Base-by-base conservation (phyloP, 2,797 vertebrate genomes). In the Acrossocheilus wenchowensis region DNA sequence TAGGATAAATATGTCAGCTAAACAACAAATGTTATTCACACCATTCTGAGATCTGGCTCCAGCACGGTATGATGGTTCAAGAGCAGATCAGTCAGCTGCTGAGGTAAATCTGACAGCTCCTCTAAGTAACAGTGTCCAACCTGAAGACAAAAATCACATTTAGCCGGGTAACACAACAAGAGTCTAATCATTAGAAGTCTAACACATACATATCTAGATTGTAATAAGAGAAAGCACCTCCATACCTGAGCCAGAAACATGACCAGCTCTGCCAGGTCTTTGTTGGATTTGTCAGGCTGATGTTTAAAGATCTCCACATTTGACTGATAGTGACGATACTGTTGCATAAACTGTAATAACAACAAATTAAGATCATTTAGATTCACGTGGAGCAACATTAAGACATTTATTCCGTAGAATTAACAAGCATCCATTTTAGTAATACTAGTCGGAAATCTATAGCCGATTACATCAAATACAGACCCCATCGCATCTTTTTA, bases 181-280 rank as follows among this genome's bases (percentile, higher is more conserved):
- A 39, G 1, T 17, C 21, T 62, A 30, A 72, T 36, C 12, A 39
- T 6, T 26, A 41, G 10, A 14, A 0, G 43, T 23, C 10, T 12
- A 14, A 39, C 0, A 10, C 7, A 39, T 3, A 50, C 12, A 15
- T 15, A 15, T 34, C 8, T 1, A 26, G 7, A 4, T 3, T 66
- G 6, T 7, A 48, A n/a, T 6, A 48, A n/a, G 9, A 50, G 43
- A 39, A 10, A 17, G 3, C 39, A 23, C 21, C 2, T 41, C 54
- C 90, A 93, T 90, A 99, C 98, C 97, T 99, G 98, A 17, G 98
- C 96, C 73, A 99, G 94, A 90, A 99, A 99, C 97, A 98, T 97
- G 57, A 97, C 95, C 36, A 98, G 93, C 0, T 99, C 97, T 0
- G 95, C 93, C 92, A 99, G 92, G 62, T 99, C 98, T 93, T 97